phyloP scores from a whole-genome alignment of 2,113 vertebrate species.

The Prionailurus bengalensis region DNA sequence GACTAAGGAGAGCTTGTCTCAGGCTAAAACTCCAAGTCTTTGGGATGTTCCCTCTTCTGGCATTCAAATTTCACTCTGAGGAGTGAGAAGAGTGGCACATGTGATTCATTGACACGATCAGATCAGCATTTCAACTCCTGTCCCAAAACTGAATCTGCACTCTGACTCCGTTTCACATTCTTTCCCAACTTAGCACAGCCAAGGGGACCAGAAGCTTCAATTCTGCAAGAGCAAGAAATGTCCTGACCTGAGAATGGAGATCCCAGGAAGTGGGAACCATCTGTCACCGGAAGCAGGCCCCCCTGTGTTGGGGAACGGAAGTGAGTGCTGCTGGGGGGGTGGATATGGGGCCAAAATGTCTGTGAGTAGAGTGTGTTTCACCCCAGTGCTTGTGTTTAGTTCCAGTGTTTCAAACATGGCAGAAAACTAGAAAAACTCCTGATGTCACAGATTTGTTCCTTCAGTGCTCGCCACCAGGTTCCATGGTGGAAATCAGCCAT shows the following conservation, averaged over 20 bases:
- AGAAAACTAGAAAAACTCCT: slow-evolving; percentile 53
- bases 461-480: slow-evolving; percentile 73
- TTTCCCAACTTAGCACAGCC: neutral
- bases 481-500: slow-evolving; percentile 64
- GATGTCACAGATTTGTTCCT: slow-evolving; percentile 65
- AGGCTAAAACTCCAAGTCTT: neutral
- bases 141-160: neutral
- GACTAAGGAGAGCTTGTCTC: neutral
- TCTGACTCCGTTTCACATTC: neutral
- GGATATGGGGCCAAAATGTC: neutral
- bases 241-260: neutral
- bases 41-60: neutral
- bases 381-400: neutral
- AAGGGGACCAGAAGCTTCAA: neutral
- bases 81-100: neutral
- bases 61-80: neutral
- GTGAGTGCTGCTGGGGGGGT: slow-evolving; percentile 13
- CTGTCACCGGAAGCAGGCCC: neutral
- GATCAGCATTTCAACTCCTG: neutral
- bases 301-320: neutral
- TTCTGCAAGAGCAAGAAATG: neutral
- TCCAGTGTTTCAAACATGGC: neutral
- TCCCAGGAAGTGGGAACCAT: neutral
- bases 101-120: neutral
- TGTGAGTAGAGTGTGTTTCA: neutral